Evolutionary conservation across 2,888 invertebrate genomes (phyloP).

Genomic region (Meghimatium bilineatum): DNA sequence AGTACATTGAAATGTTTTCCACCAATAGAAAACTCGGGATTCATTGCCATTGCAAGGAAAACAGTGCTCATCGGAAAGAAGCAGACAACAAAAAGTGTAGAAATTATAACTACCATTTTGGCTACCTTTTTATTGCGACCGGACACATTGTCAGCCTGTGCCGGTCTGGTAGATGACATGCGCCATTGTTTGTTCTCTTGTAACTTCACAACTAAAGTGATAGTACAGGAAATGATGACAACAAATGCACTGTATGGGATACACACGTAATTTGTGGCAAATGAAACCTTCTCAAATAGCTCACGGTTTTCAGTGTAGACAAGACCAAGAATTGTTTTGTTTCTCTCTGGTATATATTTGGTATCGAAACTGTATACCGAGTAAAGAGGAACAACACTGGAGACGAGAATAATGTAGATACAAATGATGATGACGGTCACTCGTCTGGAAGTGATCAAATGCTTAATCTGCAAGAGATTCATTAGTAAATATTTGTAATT

Average conservation of each 20-base stretch:
- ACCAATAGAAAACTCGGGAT: too few relatives aligned
- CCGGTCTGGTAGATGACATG: neutral
- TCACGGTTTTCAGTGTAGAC: neutral
- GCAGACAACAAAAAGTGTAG: constrained; percentile 3
- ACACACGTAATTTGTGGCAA: neutral
- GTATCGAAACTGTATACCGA: neutral
- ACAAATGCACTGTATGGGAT: neutral
- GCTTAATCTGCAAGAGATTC: neutral
- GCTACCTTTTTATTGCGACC: neutral
- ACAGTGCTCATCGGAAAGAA: neutral
- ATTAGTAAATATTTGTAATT: neutral
- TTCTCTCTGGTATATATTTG: neutral
- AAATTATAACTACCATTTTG: constrained; percentile 12
- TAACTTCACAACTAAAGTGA: neutral
- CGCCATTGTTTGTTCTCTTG: neutral
- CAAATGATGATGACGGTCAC: neutral
- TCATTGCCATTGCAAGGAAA: too few relatives aligned
- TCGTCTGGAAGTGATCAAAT: neutral
- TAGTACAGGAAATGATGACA: neutral
- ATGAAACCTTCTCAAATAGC: neutral
- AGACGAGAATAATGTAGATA: neutral
- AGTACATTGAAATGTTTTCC: too few relatives aligned
- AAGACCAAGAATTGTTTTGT: neutral
- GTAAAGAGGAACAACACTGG: neutral
- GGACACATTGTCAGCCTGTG: neutral